Conservation (phyloP, 2,797 vertebrate species). For the Microctenopoma lineatum region DNA sequence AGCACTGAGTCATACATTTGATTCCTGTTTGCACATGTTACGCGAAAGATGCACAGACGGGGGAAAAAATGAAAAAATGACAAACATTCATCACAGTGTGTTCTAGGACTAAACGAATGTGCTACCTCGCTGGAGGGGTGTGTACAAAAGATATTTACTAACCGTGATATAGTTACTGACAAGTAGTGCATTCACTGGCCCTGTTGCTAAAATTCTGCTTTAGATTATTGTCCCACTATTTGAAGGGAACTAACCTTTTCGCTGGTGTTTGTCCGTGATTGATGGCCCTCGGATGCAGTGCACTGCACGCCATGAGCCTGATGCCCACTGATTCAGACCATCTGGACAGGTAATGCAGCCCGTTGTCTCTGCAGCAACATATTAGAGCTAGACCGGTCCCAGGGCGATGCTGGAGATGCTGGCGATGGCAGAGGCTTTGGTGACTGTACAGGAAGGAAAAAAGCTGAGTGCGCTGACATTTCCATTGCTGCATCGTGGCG, state of each 20-base stretch:
- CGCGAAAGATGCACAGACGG: neutral
- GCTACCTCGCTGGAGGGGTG: conserved; percentile 5
- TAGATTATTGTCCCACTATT: conserved; percentile 38
- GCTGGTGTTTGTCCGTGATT: conserved; percentile 57
- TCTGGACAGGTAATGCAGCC: conserved; percentile 61
- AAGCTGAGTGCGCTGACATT: conserved; percentile 21
- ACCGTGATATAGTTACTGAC: conserved; percentile 16
- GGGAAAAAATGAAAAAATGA: neutral
- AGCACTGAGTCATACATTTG: conserved; percentile 51
- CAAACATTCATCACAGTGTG: conserved; percentile 19
- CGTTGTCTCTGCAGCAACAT: conserved; percentile 15
- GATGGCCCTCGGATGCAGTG: conserved; percentile 41
- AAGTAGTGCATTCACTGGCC: conserved; percentile 20
- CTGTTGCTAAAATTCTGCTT: conserved; percentile 9
- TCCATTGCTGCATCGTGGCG: conserved; percentile 19
- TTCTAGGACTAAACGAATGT: conserved; percentile 21
- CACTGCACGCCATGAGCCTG: conserved; percentile 16
- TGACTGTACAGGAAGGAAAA: conserved; percentile 17
- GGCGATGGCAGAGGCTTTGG: neutral
- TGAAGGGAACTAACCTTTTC: conserved; percentile 46
- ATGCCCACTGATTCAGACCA: conserved; percentile 58
- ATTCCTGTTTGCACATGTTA: conserved; percentile 19
- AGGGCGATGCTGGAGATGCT: neutral
- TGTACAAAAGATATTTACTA: conserved; percentile 30
- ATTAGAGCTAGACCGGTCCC: conserved; percentile 8